Evolutionary conservation across 2,797 vertebrate species (phyloP), one percentile per base, ranked within the genome.

Genomic region (Cyclura pinguis): DNA sequence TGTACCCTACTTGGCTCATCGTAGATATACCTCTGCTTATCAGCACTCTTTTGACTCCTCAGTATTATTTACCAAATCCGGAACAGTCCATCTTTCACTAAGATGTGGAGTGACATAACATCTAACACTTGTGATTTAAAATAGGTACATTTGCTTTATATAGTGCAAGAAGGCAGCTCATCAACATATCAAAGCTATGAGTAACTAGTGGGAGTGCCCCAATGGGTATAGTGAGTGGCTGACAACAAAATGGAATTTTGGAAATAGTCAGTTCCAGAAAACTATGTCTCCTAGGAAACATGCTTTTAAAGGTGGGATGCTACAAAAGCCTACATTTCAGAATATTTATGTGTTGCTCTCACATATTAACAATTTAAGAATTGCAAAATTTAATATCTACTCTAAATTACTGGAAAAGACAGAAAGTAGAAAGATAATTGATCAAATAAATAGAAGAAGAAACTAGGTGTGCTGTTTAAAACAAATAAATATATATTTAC

Each of bases 101-200:
- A 8, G n/a, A 74, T 47, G 57, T 80, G 59, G 50, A 57, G 35
- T 69, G 22, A 22, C 8, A 59, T 77, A 80, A 7, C 52, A 12
- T 81, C 47, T 12, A 81, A 62, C 29, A 81, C 86, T 86, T 90
- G n/a, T 80, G 67, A 86, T 80, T 57, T 80, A 85, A 72, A 72
- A 72, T 86, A 57, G 76, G 72, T 80, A 85, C 7, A 20, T 14
- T 81, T 69, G 64, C 4, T 81, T 88, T 38, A 55, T 27, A 72
- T 55, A 72, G 77, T 22, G 20, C 47, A 69, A 72, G 77, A 81
- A 55, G 59, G 6, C 85, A 76, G 55, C 7, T 76, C 7, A 69
- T 80, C 83, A 85, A 35, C 59, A 59, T 90, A 78, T 85, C 82
- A 86, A 86, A 85, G 47, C 52, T 73, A 32, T 80, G 89, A 86